Evolutionary conservation across 2,797 vertebrate species (phyloP).

Genomic region (Scarus forsteni): DNA sequence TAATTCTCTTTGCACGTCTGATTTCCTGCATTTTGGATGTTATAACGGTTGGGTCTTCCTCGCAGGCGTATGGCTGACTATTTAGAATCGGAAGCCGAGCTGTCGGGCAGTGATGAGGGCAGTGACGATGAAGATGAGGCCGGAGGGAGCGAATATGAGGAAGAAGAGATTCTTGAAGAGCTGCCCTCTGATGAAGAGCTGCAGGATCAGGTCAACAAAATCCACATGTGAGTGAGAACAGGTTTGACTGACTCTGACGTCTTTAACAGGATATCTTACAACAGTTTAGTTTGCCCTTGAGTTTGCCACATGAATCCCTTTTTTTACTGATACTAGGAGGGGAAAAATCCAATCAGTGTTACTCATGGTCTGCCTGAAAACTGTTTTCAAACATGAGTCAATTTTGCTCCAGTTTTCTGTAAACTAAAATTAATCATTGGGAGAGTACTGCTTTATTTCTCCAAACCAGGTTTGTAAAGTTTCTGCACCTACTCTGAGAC

Average conservation of each 20-base stretch:
- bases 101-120: slow-evolving; percentile 92
- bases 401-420: no score
- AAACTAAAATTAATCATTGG: no score
- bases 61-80: slow-evolving; percentile 89
- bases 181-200: slow-evolving; percentile 93
- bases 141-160: slow-evolving; percentile 92
- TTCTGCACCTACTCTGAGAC: no score
- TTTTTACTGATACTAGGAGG: no score
- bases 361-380: neutral
- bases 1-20: neutral
- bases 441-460: no score
- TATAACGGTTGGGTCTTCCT: neutral
- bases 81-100: slow-evolving; percentile 95
- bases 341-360: neutral
- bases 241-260: neutral
- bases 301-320: no score
- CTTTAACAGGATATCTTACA: no score
- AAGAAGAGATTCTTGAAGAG: slow-evolving; percentile 92
- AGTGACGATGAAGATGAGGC: slow-evolving; percentile 93
- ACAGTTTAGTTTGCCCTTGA: no score
- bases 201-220: slow-evolving; percentile 94
- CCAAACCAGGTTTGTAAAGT: no score
- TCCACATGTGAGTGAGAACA: slow-evolving; percentile 92
- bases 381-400: neutral
- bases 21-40: no score